A percentile compares a stretch with the other conserved stretches of the same genome.
These are phyloP conservation scores for Ichneumon xanthorius DNA, from an alignment of 2,888 invertebrate species.

Conservation along the genomic window DNA sequence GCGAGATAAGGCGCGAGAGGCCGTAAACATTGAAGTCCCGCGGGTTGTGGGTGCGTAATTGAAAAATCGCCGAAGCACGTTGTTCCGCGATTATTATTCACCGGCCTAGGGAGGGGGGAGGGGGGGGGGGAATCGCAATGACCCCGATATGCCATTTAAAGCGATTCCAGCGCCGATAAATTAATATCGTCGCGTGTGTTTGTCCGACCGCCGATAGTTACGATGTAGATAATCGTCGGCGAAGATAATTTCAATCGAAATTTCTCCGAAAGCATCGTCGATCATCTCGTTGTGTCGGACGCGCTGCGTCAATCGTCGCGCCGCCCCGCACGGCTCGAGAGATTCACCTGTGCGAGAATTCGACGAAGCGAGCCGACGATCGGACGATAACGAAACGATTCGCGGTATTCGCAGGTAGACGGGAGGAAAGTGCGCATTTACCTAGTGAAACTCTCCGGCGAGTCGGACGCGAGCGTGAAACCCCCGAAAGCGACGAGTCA, in stretches of 20 bases:
- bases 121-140: constrained; percentile 23
- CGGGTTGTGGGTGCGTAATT: constrained; percentile 11
- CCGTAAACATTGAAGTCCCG: constrained; percentile 19
- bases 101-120: neutral
- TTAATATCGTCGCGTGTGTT: neutral
- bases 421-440: constrained; percentile 38
- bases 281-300: neutral
- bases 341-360: neutral
- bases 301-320: neutral
- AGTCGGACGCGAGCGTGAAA: constrained; percentile 4
- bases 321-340: too few species aligned
- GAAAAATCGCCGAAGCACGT: constrained; percentile 28
- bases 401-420: neutral
- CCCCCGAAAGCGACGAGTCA: constrained; percentile 32
- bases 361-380: neutral
- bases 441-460: constrained; percentile 49
- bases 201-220: neutral
- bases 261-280: neutral
- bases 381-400: neutral
- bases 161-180: neutral
- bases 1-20: constrained; percentile 30
- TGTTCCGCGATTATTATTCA: constrained; percentile 21
- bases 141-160: constrained; percentile 49
- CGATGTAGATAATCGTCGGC: neutral
- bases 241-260: neutral